Evolutionary conservation across 2,797 vertebrate genomes (phyloP), one percentile per base, ranked within the genome.

Genomic region (Sebastes steindachneri): DNA sequence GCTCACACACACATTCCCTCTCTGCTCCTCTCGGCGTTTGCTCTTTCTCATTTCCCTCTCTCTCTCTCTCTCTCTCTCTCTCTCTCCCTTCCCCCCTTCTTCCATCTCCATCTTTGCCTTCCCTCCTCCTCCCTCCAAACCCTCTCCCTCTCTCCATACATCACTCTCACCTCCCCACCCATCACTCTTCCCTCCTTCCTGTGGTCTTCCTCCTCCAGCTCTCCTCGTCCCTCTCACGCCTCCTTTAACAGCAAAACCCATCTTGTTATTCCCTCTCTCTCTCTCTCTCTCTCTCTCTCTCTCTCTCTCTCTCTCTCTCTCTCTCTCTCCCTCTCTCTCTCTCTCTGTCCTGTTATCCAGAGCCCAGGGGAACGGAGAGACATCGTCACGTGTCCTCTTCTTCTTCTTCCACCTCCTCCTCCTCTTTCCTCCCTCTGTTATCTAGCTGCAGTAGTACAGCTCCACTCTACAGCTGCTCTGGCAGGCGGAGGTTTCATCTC

Each of bases 301-400:
- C 58, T 33, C 58, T 79, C 58, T 74, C 60, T 75, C 63, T 90
- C 87, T 77, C 60, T 35, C 35, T 10, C 54, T 17, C 71, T 60
- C 68, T 41, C 58, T 31, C n/a, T n/a, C n/a, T 23, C 35, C 17
- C 60, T 35, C 35, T 10, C 54, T 17, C 71, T 60, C 63, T 74
- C 64, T 75, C 63, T 91, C 87, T 77, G 80, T 93, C 89, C 92
- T 90, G 87, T 92, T 94, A 90, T 90, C 82, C 81, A 80, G 83
- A 88, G 80, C 93, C 80, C 90, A 91, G 65, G 90, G 90, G 90
- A 93, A 83, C 14, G 21, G 79, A 91, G 79, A 93, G 85, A 91
- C 85, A 73, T 71, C 58, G 80, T 94, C 93, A 94, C 87, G 80
- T 93, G 91, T 80, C 86, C 87, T 79, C 73, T 74, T 74, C 76